phyloP scores from a whole-genome alignment of 1,140 invertebrate genomes.

The Pectinophora gossypiella region DNA sequence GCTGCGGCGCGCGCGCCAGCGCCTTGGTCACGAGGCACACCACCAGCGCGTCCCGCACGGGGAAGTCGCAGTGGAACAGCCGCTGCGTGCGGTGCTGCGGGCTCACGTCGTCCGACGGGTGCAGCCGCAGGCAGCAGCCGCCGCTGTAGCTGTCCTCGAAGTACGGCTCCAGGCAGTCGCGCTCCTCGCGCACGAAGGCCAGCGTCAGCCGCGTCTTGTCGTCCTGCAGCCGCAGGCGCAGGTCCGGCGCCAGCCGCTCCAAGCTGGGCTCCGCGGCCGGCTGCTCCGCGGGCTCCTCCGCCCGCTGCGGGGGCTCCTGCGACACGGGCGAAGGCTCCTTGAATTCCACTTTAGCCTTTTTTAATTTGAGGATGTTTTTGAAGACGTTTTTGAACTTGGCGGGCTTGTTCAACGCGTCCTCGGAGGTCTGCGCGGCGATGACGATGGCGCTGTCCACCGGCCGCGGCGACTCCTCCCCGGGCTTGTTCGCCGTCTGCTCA shows the following conservation, averaged over 20 bases:
- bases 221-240: not conserved
- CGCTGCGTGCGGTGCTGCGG: constrained; percentile 29
- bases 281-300: not conserved
- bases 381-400: constrained; percentile 23
- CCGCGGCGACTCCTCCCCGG: not conserved
- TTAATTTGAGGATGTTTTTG: constrained; percentile 7
- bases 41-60: constrained; percentile 26
- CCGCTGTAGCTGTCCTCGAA: constrained; percentile 51
- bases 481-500: not conserved
- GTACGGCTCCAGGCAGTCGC: constrained; percentile 45
- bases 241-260: too few species aligned
- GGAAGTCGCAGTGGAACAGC: constrained; percentile 55
- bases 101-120: constrained; percentile 35
- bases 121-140: constrained; percentile 47
- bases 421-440: not conserved
- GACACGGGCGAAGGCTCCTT: too few species aligned
- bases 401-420: too few species aligned
- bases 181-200: constrained; percentile 32
- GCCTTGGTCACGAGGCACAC: constrained; percentile 54
- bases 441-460: not conserved
- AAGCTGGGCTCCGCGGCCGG: too few species aligned
- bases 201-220: constrained; percentile 26
- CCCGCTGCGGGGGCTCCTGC: not conserved
- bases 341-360: too few species aligned
- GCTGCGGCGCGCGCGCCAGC: constrained; percentile 22